Percentiles rank a stretch among this genome's conserved stretches.
Evolutionary conservation across 2,888 invertebrate species (phyloP).

Genomic region (Tortricodes alternella): DNA sequence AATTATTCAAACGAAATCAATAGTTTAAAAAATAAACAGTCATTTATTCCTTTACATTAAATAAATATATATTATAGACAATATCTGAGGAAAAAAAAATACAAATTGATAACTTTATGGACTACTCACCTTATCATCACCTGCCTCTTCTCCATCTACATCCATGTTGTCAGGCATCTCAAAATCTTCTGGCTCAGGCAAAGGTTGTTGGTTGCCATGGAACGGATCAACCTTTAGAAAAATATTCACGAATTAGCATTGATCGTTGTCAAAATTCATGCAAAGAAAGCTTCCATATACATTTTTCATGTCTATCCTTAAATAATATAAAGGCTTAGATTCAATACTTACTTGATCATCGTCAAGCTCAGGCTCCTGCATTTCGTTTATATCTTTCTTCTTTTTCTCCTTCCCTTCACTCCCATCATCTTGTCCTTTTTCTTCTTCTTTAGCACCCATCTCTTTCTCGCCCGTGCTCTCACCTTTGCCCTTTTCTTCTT

Average conservation of each 20-base stretch:
- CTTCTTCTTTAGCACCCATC: conserved; percentile 87
- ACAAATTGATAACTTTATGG: background rate
- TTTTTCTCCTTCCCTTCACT: conserved; percentile 80
- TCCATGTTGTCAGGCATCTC: conserved; percentile 94
- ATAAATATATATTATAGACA: too few species aligned
- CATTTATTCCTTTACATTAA: background rate
- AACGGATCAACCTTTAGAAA: conserved; percentile 86
- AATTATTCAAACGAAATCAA: too few species aligned
- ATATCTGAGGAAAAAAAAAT: too few species aligned
- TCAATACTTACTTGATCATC: conserved; percentile 87
- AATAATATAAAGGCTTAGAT: too few species aligned
- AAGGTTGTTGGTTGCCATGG: conserved; percentile 89
- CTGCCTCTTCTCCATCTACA: conserved; percentile 86
- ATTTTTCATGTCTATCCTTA: too few species aligned
- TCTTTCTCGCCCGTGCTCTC: conserved; percentile 86
- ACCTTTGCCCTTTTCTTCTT: conserved; percentile 84
- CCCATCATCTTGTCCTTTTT: conserved; percentile 80
- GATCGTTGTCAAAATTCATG: background rate
- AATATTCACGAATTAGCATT: background rate
- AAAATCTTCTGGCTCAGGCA: conserved; percentile 92
- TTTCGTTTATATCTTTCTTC: conserved; percentile 90
- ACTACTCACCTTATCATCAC: conserved; percentile 78
- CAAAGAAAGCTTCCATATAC: too few species aligned
- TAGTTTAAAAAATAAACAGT: too few species aligned
- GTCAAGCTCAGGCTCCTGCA: conserved; percentile 90